A percentile compares a stretch with the other conserved stretches of the same genome.
Evolutionary conservation across 2,113 vertebrate genomes (phyloP).

Genomic region (Thinocorus orbignyianus): DNA sequence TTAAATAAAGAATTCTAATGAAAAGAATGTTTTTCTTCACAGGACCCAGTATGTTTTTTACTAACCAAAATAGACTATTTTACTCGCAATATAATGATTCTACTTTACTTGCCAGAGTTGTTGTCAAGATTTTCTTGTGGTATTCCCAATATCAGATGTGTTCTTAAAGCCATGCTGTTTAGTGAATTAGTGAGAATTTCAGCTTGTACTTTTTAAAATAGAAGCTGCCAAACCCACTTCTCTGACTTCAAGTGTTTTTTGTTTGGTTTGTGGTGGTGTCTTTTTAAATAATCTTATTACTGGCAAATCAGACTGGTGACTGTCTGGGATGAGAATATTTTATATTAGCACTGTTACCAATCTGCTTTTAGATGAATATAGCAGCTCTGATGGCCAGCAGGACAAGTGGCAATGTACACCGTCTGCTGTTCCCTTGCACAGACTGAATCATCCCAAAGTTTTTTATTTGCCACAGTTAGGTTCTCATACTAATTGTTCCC

Average conservation of each 20-base stretch:
- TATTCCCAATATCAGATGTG: not conserved
- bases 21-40: conserved; percentile 24
- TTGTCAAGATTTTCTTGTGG: not conserved
- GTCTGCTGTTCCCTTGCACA: not conserved
- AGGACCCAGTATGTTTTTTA: not conserved
- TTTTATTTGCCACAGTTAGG: not conserved
- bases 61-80: not conserved
- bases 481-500: not conserved
- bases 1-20: conserved; percentile 41
- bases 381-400: not conserved
- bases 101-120: not conserved
- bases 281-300: not conserved
- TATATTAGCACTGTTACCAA: not conserved
- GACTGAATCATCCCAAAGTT: not conserved
- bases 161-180: not conserved
- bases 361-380: not conserved
- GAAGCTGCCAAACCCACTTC: not conserved
- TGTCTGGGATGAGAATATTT: not conserved
- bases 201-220: not conserved
- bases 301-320: not conserved
- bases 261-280: not conserved
- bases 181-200: not conserved
- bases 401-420: not conserved
- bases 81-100: not conserved
- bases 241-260: not conserved